Conservation (phyloP, 1,140 invertebrate species). For the Chrysopa pallens region DNA sequence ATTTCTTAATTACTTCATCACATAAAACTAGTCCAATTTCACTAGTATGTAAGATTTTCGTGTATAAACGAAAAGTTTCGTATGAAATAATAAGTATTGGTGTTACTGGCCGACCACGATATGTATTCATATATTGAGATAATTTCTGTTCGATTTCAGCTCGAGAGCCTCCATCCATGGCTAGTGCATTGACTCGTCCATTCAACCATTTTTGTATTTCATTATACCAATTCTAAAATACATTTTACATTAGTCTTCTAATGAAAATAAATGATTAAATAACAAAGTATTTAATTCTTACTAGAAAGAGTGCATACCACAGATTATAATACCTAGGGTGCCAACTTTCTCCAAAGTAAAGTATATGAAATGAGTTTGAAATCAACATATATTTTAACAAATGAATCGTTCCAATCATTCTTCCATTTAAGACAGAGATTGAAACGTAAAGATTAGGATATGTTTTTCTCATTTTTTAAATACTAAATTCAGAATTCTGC, state of each 20-base stretch:
- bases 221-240: constrained; percentile 84
- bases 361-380: too few relatives aligned
- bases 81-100: constrained; percentile 97
- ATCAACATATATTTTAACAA: not conserved
- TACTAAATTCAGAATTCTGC: too few relatives aligned
- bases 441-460: too few relatives aligned
- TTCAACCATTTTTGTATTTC: constrained; percentile 96
- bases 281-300: too few relatives aligned
- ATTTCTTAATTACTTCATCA: constrained; percentile 53
- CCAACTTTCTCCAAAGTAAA: too few relatives aligned
- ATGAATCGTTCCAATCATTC: not conserved
- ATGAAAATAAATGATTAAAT: too few relatives aligned
- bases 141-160: constrained; percentile 74
- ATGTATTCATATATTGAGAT: constrained; percentile 49
- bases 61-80: constrained; percentile 93
- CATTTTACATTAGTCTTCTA: too few relatives aligned
- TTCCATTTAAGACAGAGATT: not conserved
- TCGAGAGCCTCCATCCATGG: constrained; percentile 85
- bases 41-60: constrained; percentile 68
- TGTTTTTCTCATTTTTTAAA: constrained; percentile 1
- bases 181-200: constrained; percentile 61
- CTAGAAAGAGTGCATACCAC: too few relatives aligned
- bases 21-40: constrained; percentile 93
- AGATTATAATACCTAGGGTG: too few relatives aligned
- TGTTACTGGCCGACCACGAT: constrained; percentile 46